Evolutionary conservation across 2,888 invertebrate genomes (phyloP).

Genomic region (Leptinotarsa tumamoca): DNA sequence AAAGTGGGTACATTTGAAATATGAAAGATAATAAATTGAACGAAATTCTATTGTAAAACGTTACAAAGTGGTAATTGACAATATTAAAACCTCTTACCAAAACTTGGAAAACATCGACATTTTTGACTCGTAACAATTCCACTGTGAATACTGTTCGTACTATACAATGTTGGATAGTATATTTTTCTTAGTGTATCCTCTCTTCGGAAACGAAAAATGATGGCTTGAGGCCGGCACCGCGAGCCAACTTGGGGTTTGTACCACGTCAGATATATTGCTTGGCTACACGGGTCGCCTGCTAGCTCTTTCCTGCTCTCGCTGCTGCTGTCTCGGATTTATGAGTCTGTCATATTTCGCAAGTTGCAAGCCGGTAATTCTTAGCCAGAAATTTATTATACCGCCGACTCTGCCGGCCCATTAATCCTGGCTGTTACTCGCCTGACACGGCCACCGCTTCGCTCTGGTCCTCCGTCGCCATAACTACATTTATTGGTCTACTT

Average conservation of each 20-base stretch:
- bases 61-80: no score
- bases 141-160: no score
- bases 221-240: constrained; percentile 59
- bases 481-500: constrained; percentile 45
- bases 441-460: constrained; percentile 59
- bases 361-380: constrained; percentile 73
- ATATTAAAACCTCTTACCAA: no score
- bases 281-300: constrained; percentile 62
- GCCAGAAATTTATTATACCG: constrained; percentile 71
- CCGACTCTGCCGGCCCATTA: constrained; percentile 69
- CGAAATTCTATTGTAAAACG: no score
- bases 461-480: constrained; percentile 43
- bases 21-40: no score
- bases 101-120: no score
- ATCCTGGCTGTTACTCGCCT: constrained; percentile 57
- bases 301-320: constrained; percentile 62
- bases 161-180: no score
- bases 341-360: constrained; percentile 72
- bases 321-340: constrained; percentile 68
- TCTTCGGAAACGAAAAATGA: constrained; percentile 62
- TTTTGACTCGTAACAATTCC: no score
- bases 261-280: constrained; percentile 58
- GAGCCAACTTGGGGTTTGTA: constrained; percentile 53
- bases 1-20: no score
- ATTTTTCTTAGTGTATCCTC: constrained; percentile 47